Evolutionary conservation across 2,113 vertebrate genomes (phyloP).

Genomic region (Mionectes macconnelli): DNA sequence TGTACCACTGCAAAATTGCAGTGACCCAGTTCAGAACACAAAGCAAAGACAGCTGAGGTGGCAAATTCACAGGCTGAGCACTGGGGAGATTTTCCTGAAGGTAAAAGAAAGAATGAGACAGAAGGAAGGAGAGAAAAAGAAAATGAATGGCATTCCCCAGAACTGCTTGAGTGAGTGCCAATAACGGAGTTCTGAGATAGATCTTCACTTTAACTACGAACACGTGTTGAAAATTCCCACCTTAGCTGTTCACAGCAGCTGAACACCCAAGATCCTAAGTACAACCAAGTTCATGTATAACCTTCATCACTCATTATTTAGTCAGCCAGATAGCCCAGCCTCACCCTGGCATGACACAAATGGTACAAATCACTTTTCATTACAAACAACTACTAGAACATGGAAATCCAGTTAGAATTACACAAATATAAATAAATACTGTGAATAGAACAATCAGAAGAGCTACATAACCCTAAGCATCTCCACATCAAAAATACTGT

Average conservation of each 20-base stretch:
- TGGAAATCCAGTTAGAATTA: background rate
- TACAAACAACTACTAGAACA: background rate
- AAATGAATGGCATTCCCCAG: background rate
- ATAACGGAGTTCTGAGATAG: background rate
- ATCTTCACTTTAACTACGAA: background rate
- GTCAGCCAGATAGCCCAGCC: background rate
- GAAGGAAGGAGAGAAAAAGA: background rate
- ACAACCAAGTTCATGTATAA: background rate
- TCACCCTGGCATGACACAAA: background rate
- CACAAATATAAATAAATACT: background rate
- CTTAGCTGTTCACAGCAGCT: background rate
- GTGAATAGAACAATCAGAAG: background rate
- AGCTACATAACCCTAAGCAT: background rate
- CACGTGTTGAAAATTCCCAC: background rate
- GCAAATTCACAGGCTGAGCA: background rate
- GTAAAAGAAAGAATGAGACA: background rate
- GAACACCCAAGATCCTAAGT: background rate
- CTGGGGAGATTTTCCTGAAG: background rate
- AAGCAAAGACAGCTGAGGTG: background rate
- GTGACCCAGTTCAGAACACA: constrained; percentile 20
- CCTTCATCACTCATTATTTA: background rate
- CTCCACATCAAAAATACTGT: background rate
- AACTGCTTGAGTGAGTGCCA: background rate
- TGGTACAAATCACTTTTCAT: background rate
- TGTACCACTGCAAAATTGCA: background rate